Evolutionary conservation across 2,113 vertebrate species (phyloP).

Genomic region (Herpailurus yagouaroundi): DNA sequence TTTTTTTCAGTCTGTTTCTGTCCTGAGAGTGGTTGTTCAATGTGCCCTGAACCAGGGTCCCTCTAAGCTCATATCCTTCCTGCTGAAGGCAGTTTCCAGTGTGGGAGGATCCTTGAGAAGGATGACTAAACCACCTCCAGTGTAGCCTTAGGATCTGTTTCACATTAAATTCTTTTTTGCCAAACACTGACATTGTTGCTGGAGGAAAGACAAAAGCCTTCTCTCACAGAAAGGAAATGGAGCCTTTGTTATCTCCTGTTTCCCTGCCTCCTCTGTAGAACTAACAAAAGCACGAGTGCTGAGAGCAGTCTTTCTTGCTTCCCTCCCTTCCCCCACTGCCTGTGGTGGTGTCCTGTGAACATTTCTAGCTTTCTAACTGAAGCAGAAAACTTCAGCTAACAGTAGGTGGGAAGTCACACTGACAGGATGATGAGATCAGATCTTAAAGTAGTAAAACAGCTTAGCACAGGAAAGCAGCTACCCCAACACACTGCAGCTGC

Average conservation of each 20-base stretch:
- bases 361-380: slow-evolving; percentile 78
- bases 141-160: slow-evolving; percentile 98
- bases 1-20: slow-evolving; percentile 90
- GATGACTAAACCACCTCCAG: slow-evolving; percentile 98
- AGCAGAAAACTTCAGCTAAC: slow-evolving; percentile 84
- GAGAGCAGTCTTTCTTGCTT: slow-evolving; percentile 60
- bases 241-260: slow-evolving; percentile 85
- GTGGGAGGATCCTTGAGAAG: slow-evolving; percentile 92
- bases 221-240: slow-evolving; percentile 81
- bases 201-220: slow-evolving; percentile 82
- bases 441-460: slow-evolving; percentile 94
- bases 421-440: slow-evolving; percentile 95
- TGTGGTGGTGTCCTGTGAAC: slow-evolving; percentile 78
- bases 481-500: slow-evolving; percentile 84
- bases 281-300: slow-evolving; percentile 80
- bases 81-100: slow-evolving; percentile 94
- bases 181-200: slow-evolving; percentile 93
- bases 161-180: slow-evolving; percentile 98
- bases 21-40: slow-evolving; percentile 95
- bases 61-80: slow-evolving; percentile 95
- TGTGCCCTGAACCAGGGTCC: slow-evolving; percentile 90
- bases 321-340: slow-evolving; percentile 63
- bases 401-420: slow-evolving; percentile 89
- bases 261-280: slow-evolving; percentile 82
- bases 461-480: slow-evolving; percentile 88